These are phyloP conservation scores for Dolichallabes microphthalmus DNA, from an alignment of 2,113 vertebrate species.

Conservation along the genomic window DNA sequence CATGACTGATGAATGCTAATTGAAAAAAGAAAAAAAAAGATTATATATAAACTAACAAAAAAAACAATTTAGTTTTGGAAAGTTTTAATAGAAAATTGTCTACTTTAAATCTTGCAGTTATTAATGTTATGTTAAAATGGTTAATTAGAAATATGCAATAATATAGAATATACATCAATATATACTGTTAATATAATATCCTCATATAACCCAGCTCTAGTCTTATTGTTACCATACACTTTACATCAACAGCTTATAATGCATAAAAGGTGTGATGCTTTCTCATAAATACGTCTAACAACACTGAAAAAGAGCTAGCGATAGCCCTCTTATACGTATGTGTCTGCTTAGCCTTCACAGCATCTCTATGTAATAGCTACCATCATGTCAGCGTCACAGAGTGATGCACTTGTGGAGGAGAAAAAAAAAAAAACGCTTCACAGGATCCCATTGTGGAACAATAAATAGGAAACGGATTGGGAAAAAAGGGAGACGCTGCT, in stretches of 20 bases:
- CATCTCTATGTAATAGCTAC: background rate
- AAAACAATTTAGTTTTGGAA: background rate
- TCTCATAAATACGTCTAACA: background rate
- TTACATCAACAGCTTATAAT: background rate
- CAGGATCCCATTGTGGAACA: slow-evolving; percentile 60
- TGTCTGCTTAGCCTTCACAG: background rate
- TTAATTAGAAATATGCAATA: background rate
- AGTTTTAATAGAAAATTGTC: background rate
- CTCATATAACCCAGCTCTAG: background rate
- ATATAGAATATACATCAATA: background rate
- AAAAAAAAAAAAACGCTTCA: slow-evolving; percentile 57
- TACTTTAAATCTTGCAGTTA: background rate
- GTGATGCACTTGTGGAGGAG: slow-evolving; percentile 12
- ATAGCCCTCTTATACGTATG: background rate
- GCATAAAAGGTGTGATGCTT: background rate
- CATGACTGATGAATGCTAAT: too few species aligned
- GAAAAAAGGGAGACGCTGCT: slow-evolving; percentile 63
- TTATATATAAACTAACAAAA: background rate
- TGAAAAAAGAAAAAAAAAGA: background rate
- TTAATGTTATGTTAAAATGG: background rate
- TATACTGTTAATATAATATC: background rate
- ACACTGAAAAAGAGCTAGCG: background rate
- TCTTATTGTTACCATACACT: background rate
- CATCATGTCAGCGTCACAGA: slow-evolving; percentile 61
- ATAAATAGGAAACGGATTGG: slow-evolving; percentile 52